Percentiles rank a stretch among this genome's conserved stretches.
phyloP scores from a whole-genome alignment of 2,888 invertebrate genomes.

The Aelia acuminata region DNA sequence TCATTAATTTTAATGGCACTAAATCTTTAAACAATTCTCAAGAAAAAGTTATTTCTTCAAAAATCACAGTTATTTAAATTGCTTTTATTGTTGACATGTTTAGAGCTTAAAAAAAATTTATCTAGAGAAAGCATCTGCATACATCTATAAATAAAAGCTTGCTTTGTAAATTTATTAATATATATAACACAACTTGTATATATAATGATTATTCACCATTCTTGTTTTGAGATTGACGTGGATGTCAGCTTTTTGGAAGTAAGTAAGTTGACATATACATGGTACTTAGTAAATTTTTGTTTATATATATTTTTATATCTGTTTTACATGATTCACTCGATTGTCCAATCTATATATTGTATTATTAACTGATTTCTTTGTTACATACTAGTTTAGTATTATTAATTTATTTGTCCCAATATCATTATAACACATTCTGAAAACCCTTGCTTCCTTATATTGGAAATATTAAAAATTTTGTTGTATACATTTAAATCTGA shows the following conservation, averaged over 20 bases:
- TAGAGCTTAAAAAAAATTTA: background rate
- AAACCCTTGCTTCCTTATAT: too few relatives aligned
- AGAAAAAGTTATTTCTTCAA: background rate
- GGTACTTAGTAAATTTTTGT: background rate
- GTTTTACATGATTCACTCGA: background rate
- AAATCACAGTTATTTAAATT: background rate
- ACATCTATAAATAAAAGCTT: background rate
- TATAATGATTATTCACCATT: constrained; percentile 57
- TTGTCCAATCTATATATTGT: background rate
- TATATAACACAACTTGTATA: constrained; percentile 19
- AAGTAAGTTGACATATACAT: constrained; percentile 63
- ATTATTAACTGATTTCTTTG: background rate
- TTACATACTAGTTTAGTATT: background rate
- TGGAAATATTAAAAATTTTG: too few relatives aligned
- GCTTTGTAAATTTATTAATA: constrained; percentile 36
- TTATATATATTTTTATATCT: background rate
- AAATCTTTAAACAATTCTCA: background rate
- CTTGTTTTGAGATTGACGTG: constrained; percentile 67
- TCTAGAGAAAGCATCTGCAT: background rate
- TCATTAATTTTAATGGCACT: background rate
- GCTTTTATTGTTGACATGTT: constrained; percentile 26
- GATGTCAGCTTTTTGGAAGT: constrained; percentile 66
- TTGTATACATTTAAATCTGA: too few relatives aligned
- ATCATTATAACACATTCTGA: too few relatives aligned
- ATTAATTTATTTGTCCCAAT: background rate